A percentile compares a stretch with the other conserved stretches of the same genome.
Conservation (phyloP, 2,888 invertebrate species). For the Aproaerema taeniolella region DNA sequence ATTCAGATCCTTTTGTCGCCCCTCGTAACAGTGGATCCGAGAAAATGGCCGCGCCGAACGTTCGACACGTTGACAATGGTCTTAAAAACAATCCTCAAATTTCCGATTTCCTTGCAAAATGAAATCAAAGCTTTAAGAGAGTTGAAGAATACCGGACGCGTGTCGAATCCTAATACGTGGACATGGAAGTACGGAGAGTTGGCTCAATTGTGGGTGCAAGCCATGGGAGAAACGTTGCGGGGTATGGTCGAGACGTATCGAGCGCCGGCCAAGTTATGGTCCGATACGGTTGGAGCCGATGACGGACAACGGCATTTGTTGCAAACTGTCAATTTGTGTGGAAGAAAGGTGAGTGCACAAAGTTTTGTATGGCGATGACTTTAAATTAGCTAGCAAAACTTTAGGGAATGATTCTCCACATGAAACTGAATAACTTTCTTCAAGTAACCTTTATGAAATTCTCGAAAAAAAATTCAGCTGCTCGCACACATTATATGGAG, state of each 20-base stretch:
- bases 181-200: conserved; percentile 66
- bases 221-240: conserved; percentile 46
- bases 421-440: too few species aligned
- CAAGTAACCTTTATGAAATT: too few species aligned
- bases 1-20: conserved; percentile 60
- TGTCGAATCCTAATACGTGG: conserved; percentile 45
- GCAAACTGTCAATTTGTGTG: conserved; percentile 82
- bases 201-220: conserved; percentile 51
- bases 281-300: conserved; percentile 76
- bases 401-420: too few species aligned
- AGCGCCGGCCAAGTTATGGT: conserved; percentile 62
- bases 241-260: conserved; percentile 49
- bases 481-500: not conserved
- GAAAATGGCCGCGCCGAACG: conserved; percentile 58
- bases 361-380: too few species aligned
- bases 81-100: conserved; percentile 34
- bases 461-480: too few species aligned
- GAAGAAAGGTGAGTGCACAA: conserved; percentile 72
- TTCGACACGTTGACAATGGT: conserved; percentile 34
- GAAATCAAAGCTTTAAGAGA: conserved; percentile 54
- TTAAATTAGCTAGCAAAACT: too few species aligned
- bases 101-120: conserved; percentile 47
- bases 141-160: conserved; percentile 46
- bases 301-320: conserved; percentile 73
- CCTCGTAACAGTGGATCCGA: conserved; percentile 56